Evolutionary conservation across 2,888 invertebrate genomes (phyloP).

Genomic region (Lochmaea capreae): DNA sequence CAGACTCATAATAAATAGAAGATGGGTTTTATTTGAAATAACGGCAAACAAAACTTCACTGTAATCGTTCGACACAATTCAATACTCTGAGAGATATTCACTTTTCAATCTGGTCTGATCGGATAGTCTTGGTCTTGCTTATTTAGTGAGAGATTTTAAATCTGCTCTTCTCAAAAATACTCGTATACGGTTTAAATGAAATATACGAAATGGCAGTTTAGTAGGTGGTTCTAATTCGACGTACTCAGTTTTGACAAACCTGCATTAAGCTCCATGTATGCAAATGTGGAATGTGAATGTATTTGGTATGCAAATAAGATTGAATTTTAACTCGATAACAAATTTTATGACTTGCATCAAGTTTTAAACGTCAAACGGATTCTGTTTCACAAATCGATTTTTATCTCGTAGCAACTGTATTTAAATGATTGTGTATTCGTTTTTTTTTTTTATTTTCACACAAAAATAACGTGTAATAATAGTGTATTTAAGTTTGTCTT

Average conservation of each 20-base stretch:
- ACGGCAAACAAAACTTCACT: too few relatives aligned
- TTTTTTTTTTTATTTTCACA: too few relatives aligned
- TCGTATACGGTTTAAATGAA: not conserved
- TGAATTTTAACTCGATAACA: slow-evolving; percentile 1
- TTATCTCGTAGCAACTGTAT: not conserved
- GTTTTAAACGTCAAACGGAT: slow-evolving; percentile 3
- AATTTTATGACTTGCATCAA: slow-evolving; percentile 4
- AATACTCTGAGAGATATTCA: too few relatives aligned
- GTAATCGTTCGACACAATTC: too few relatives aligned
- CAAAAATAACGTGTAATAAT: too few relatives aligned
- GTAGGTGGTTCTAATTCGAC: not conserved
- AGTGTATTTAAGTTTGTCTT: slow-evolving; percentile 4
- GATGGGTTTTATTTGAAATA: too few relatives aligned
- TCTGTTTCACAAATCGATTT: slow-evolving; percentile 1
- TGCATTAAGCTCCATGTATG: not conserved
- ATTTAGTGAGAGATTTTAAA: too few relatives aligned
- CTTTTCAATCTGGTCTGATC: too few relatives aligned
- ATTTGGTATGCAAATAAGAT: slow-evolving; percentile 13
- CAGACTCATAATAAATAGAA: too few relatives aligned
- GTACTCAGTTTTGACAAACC: not conserved
- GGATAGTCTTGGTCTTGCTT: too few relatives aligned
- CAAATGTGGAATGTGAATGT: not conserved
- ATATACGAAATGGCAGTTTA: not conserved
- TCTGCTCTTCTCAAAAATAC: too few relatives aligned
- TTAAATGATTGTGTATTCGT: not conserved